Base-by-base conservation (phyloP, 2,888 invertebrate species). In the Halocaridina rubra region DNA sequence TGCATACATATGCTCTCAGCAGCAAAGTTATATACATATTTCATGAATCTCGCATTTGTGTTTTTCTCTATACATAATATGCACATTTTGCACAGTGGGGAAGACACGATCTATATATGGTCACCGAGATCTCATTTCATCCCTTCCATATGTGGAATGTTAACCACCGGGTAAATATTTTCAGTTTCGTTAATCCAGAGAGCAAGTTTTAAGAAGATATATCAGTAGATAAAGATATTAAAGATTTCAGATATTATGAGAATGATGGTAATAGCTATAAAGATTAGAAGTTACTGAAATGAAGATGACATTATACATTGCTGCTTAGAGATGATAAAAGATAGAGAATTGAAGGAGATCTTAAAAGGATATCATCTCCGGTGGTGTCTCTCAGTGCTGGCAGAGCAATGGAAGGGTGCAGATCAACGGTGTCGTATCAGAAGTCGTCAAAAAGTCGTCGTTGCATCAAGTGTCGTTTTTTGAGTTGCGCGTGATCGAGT, bases 401-500 rank as follows among this genome's bases (percentile, higher is more conserved):
- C 53, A n/a, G 53, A 16, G 39, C 72, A 24, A 46, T 74, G 75
- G 57, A 24, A 67, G 81, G 81, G 32, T 46, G 24, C 19, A 76
- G 76, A 53, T 57, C 67, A 69, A 32, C n/a, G 81, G 67, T 76
- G 81, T 75, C 81, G 81, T 81, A 67, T 74, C 74, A 59, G 30
- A 19, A 46, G 75, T 81, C 81, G 81, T 81, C 67, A 46, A n/a
- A 76, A 16, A 72, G 80, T 80, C 80, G 72, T 74, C 33, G 53
- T 53, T 53, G 53, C 53, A 53, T 53, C 53, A 53, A 53, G 53
- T 53, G 53, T 53, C 53, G 53, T 53, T 53, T 53, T n/a, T n/a
- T n/a, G 75, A 76, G 81, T 81, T 76, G 81, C 75, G 76, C 75
- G 81, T 81, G 81, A 76, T 81, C 81, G 81, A 81, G 81, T 81